Percentiles rank a stretch among this genome's conserved stretches.
phyloP scores from a whole-genome alignment of 2,888 invertebrate genomes.

The Drosophila birchii region DNA sequence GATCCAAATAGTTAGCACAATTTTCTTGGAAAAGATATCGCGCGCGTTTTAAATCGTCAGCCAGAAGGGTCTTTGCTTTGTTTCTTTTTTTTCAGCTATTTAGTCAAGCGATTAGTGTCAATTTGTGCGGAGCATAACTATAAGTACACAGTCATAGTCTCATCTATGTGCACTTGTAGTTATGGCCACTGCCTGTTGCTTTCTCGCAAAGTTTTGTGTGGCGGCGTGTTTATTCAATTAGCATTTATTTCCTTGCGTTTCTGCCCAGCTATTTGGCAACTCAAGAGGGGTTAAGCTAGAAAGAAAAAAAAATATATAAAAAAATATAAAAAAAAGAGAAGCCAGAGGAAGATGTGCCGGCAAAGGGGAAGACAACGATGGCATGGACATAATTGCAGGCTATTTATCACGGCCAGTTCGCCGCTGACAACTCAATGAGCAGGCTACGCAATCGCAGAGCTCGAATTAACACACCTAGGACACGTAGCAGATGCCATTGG shows the following conservation, averaged over 20 bases:
- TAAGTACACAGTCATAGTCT: conserved; percentile 5
- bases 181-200: conserved; percentile 49
- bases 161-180: conserved; percentile 26
- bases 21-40: conserved; percentile 32
- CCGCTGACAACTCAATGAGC: conserved; percentile 80
- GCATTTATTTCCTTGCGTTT: conserved; percentile 46
- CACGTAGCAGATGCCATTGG: conserved; percentile 63
- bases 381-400: conserved; percentile 77
- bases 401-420: conserved; percentile 71
- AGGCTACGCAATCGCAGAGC: conserved; percentile 55
- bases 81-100: conserved; percentile 41
- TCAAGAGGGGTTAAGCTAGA: conserved; percentile 13
- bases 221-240: conserved; percentile 79
- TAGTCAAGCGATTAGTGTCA: conserved; percentile 58
- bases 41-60: conserved; percentile 44
- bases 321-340: not conserved
- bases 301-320: not conserved
- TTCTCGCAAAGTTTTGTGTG: conserved; percentile 63
- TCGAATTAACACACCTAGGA: conserved; percentile 74
- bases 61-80: conserved; percentile 20
- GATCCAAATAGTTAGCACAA: conserved; percentile 30
- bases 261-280: conserved; percentile 60
- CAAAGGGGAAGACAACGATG: conserved; percentile 48
- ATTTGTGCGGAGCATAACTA: conserved; percentile 57
- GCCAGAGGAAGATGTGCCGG: conserved; percentile 17